Evolutionary conservation across 2,797 vertebrate genomes (phyloP).

Genomic region (Falco biarmicus): DNA sequence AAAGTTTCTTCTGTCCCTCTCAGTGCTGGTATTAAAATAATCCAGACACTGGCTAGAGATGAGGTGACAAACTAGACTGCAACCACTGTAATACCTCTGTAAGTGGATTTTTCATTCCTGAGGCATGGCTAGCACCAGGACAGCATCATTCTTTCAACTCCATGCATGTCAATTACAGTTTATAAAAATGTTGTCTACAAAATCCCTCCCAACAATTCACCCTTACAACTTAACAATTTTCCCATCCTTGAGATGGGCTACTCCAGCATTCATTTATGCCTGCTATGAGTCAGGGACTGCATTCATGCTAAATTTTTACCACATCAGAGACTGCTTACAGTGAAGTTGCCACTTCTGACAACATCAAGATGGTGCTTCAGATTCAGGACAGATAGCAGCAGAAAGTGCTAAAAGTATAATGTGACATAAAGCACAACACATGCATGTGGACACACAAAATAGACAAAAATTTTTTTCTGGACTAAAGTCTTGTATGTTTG

Average conservation of each 20-base stretch:
- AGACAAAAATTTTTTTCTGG: not conserved
- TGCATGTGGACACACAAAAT: not conserved
- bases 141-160: not conserved
- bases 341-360: not conserved
- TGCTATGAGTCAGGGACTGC: not conserved
- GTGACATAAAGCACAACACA: not conserved
- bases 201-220: not conserved
- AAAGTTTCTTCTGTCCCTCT: not conserved
- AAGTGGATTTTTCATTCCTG: not conserved
- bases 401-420: not conserved
- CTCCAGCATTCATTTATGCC: not conserved
- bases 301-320: not conserved
- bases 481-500: not conserved
- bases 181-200: not conserved
- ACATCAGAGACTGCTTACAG: not conserved
- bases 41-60: not conserved
- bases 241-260: not conserved
- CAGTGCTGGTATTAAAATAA: not conserved
- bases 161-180: not conserved
- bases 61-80: not conserved
- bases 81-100: no score
- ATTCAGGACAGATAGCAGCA: not conserved
- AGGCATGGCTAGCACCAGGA: not conserved
- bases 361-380: not conserved
- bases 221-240: not conserved